Base-by-base conservation (phyloP, 2,797 vertebrate genomes). In the Benthosema pterotum region DNA sequence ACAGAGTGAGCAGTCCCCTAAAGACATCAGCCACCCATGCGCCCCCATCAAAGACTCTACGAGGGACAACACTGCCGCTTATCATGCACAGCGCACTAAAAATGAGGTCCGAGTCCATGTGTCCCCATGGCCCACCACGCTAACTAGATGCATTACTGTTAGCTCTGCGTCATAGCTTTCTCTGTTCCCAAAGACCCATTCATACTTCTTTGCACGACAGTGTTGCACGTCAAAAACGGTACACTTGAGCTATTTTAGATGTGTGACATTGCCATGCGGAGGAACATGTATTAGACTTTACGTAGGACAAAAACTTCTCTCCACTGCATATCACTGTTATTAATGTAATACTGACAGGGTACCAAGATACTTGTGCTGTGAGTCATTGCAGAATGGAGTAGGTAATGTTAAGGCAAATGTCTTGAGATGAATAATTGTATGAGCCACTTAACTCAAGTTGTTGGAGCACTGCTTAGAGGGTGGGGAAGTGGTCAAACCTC, bases 1-100 rank as follows among this genome's bases (percentile, higher is more conserved):
- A 91, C 92, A 95, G 87, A 95, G 85, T 83, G 94, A 95, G 72
- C 92, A 91, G 85, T 93, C 94, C 72, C 91, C 91, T 84, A 92
- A 92, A 90, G 93, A 96, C 87, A 90, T 93, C 91, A 91, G 88
- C 86, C 93, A 94, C 85, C 88, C 89, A 50, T 94, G 92, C 78
- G 88, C 91, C 76, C 86, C 91, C 69, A 92, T 93, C 83, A 95
- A 95, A 93, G 93, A 95, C 70, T 91, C 92, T 65, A 93, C 91
- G 83, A 86, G 93, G 92, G 92, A 93, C 88, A 87, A 93, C 90
- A 84, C 87, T 69, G 79, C 92, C 83, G 87, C 92, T 69, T 97
- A 96, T 92, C 93, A 95, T 68, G 81, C 91, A 70, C 92, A 94
- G 78, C 71, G 77, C 67, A 90, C 94, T 86, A 96, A 96, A 91